Conservation (phyloP, 2,113 vertebrate genomes). For the Amblyopsis rosae region DNA sequence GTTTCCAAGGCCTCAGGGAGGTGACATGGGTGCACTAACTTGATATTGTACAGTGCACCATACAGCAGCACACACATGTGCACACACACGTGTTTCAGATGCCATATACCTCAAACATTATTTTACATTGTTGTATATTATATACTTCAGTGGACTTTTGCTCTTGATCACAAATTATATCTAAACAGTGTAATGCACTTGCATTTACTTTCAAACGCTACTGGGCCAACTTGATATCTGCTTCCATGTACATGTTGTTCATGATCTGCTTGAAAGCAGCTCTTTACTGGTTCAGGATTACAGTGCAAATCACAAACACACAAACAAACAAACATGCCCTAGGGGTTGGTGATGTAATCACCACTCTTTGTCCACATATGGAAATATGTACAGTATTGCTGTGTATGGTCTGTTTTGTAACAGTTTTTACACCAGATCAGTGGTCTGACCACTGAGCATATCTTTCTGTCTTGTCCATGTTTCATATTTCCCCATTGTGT, state of each 20-base stretch:
- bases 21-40: slow-evolving; percentile 10
- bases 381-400: slow-evolving; percentile 19
- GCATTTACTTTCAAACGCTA: no score
- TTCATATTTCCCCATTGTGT: no score
- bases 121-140: no score
- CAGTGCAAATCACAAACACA: slow-evolving; percentile 37
- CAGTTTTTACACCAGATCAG: background rate
- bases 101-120: no score
- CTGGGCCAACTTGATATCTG: no score
- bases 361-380: slow-evolving; percentile 11
- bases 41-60: background rate
- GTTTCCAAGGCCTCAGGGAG: background rate
- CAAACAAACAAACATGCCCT: background rate
- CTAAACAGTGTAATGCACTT: no score
- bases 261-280: no score
- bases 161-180: no score
- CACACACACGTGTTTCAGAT: background rate
- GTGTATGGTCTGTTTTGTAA: background rate
- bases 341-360: slow-evolving; percentile 43
- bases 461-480: no score
- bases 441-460: slow-evolving; percentile 5
- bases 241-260: no score
- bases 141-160: no score
- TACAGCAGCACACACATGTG: background rate
- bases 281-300: slow-evolving; percentile 4